Percentiles rank a stretch among this genome's conserved stretches.
Evolutionary conservation across 2,113 vertebrate genomes (phyloP).

Genomic region (Hyla sarda): DNA sequence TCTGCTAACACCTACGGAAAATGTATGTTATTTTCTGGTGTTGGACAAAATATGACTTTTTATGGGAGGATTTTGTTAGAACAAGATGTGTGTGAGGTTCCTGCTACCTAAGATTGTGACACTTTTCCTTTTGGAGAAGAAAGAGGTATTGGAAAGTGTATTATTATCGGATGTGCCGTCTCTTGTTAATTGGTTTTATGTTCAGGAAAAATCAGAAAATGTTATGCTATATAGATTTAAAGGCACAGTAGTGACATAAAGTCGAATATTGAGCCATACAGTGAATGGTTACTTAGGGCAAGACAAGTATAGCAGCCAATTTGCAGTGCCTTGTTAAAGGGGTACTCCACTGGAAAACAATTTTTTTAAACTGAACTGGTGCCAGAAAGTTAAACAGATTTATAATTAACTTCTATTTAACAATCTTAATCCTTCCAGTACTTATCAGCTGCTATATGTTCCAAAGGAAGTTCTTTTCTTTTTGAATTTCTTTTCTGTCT

Average conservation of each 20-base stretch:
- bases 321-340: no score
- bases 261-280: not conserved
- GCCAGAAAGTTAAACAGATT: no score
- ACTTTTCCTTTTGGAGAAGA: not conserved
- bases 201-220: not conserved
- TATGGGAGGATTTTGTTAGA: conserved; percentile 14
- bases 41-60: conserved; percentile 17
- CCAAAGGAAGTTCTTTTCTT: no score
- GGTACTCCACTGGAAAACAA: no score
- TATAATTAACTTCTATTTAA: no score
- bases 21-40: conserved; percentile 26
- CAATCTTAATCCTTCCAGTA: no score
- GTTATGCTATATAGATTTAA: not conserved
- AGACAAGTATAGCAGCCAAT: no score
- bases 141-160: not conserved
- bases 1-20: conserved; percentile 4
- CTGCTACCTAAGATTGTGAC: not conserved
- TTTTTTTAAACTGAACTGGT: no score
- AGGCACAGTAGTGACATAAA: not conserved
- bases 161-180: not conserved
- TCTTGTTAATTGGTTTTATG: conserved; percentile 14
- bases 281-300: not conserved
- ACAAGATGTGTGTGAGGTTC: conserved; percentile 26
- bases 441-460: no score
- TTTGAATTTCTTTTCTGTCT: no score